These are phyloP conservation scores for Temnothorax nylanderi DNA, from an alignment of 1,140 invertebrate species.

Conservation along the genomic window DNA sequence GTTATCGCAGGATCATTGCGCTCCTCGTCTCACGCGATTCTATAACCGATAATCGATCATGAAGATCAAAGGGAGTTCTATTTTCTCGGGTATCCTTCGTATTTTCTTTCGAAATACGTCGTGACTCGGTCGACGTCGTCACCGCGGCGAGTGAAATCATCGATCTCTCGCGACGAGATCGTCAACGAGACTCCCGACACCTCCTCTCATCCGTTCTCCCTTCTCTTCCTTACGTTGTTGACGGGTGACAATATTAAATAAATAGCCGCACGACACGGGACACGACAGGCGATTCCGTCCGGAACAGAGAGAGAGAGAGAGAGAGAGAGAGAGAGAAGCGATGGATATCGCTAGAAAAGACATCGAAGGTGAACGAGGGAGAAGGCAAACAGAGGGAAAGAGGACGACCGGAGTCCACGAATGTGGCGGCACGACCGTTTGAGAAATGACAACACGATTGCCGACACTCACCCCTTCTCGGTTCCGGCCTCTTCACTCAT, in stretches of 20 bases:
- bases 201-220: background rate
- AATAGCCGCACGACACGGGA: constrained; percentile 69
- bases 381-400: background rate
- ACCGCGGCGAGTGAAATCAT: background rate
- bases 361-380: background rate
- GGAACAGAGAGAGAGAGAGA: background rate
- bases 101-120: background rate
- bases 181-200: constrained; percentile 26
- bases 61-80: background rate
- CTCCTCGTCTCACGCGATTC: background rate
- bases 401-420: constrained; percentile 59
- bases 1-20: background rate
- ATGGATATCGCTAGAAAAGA: background rate
- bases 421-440: constrained; percentile 68
- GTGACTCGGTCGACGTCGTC: background rate
- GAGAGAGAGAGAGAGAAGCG: background rate
- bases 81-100: background rate
- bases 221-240: constrained; percentile 24
- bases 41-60: constrained; percentile 12
- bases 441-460: constrained; percentile 79
- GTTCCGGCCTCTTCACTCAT: background rate
- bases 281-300: constrained; percentile 56
- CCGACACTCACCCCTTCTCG: constrained; percentile 59
- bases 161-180: constrained; percentile 3
- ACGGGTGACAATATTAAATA: constrained; percentile 77